Percentiles rank a stretch among this genome's conserved stretches.
Evolutionary conservation across 2,113 vertebrate genomes (phyloP).

Genomic region (Indicator indicator): DNA sequence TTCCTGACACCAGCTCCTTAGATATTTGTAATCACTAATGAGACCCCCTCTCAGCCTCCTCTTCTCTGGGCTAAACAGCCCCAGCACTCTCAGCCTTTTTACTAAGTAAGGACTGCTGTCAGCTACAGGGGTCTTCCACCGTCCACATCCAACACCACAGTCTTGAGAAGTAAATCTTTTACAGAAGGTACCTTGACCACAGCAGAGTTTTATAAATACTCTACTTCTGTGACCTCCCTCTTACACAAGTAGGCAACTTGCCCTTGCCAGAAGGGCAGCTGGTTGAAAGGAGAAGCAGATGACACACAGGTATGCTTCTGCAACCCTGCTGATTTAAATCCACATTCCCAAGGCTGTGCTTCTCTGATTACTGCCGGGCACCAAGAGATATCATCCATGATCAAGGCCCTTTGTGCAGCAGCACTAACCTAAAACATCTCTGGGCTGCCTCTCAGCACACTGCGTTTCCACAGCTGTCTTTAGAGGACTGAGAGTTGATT

Average conservation of each 20-base stretch:
- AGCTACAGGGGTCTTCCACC: neutral
- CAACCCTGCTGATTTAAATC: neutral
- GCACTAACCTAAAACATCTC: neutral
- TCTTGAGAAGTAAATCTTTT: neutral
- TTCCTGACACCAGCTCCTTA: no score
- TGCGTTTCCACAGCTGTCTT: neutral
- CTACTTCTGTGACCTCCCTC: accelerated
- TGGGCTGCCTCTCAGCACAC: neutral
- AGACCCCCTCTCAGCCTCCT: no score
- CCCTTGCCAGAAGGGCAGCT: neutral
- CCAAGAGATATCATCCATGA: accelerated
- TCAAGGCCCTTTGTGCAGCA: neutral
- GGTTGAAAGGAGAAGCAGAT: neutral
- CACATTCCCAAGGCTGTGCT: neutral
- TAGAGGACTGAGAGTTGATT: neutral
- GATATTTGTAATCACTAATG: no score
- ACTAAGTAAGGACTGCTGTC: neutral
- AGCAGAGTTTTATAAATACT: neutral
- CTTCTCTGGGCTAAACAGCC: no score
- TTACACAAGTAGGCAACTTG: accelerated
- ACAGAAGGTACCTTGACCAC: accelerated
- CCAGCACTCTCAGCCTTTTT: neutral
- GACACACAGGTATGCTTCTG: neutral
- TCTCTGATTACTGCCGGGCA: neutral
- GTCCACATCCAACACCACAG: neutral